Conservation (phyloP, 1,140 invertebrate genomes). For the Drosophila navojoa region DNA sequence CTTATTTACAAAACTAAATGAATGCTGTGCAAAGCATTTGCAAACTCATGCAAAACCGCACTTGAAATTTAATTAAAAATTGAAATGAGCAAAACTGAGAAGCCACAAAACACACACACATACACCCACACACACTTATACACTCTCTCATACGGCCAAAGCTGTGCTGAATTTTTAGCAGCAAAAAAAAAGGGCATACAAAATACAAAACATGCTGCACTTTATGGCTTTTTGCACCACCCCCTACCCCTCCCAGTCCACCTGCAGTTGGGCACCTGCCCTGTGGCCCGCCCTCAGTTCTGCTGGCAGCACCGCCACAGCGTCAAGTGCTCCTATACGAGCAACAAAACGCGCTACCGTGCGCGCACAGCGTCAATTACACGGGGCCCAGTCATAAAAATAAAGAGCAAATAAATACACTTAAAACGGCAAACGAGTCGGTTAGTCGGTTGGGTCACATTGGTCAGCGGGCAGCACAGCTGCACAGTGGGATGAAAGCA, state of each 20-base stretch:
- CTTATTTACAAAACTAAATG: conserved; percentile 15
- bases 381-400: conserved; percentile 75
- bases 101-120: conserved; percentile 16
- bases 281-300: background rate
- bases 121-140: conserved; percentile 13
- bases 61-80: conserved; percentile 80
- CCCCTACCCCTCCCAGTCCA: background rate
- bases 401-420: conserved; percentile 81
- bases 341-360: conserved; percentile 69
- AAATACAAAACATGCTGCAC: conserved; percentile 52
- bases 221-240: conserved; percentile 58
- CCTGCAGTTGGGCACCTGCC: background rate
- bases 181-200: conserved; percentile 52
- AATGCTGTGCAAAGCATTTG: conserved; percentile 43
- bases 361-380: conserved; percentile 76
- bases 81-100: conserved; percentile 60
- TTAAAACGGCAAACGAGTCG: conserved; percentile 60
- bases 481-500: conserved; percentile 18
- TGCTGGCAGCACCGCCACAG: background rate
- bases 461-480: background rate
- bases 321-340: conserved; percentile 52
- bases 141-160: conserved; percentile 36
- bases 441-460: conserved; percentile 26
- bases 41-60: conserved; percentile 45
- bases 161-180: conserved; percentile 51